Evolutionary conservation across 2,113 vertebrate species (phyloP), one percentile per base, ranked within the genome.

Genomic region (Myotis davidii): DNA sequence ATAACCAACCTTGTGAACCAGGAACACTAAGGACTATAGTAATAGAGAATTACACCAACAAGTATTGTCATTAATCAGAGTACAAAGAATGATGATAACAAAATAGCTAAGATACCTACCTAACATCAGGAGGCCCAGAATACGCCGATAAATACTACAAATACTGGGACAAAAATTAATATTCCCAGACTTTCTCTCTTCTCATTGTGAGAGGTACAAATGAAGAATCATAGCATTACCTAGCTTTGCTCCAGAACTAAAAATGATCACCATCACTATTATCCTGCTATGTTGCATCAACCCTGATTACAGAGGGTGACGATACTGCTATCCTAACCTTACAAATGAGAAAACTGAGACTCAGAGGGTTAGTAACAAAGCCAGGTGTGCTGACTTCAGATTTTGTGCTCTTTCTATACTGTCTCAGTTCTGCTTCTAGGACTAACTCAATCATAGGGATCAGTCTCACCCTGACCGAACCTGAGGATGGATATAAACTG

Each of bases 201-300:
- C 39, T 90, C 29, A 5, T 32, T 74, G 67, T n/a, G 79, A 91
- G 45, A 78, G 39, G 3, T 59, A 9, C 91, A 94, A 96, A 67
- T 87, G 39, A 69, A 91, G 79, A 90, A 77, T 76, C 64, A 78
- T 52, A 61, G 29, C 9, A 32, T 45, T 74, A 61, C 11, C 27
- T 34, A 59, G 45, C 45, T 95, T 94, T 94, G 39, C 27, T 93
- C 67, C 37, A 90, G 84, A 91, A 94, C 45, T 85, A 69, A 94
- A 84, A 72, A 61, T 77, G 67, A 50, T 1, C 74, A 50, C n/a
- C 52, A 83, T 2, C 17, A 14, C 54, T 32, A 78, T 21, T 52
- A 37, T 61, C 64, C 48, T 45, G 20, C 14, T 87, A 79, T 81
- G 0, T 74, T 59, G 10, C 10, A 37, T 89, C 37, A 74, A 65